Conservation (phyloP, 2,113 vertebrate genomes). For the Periophthalmus modestus region DNA sequence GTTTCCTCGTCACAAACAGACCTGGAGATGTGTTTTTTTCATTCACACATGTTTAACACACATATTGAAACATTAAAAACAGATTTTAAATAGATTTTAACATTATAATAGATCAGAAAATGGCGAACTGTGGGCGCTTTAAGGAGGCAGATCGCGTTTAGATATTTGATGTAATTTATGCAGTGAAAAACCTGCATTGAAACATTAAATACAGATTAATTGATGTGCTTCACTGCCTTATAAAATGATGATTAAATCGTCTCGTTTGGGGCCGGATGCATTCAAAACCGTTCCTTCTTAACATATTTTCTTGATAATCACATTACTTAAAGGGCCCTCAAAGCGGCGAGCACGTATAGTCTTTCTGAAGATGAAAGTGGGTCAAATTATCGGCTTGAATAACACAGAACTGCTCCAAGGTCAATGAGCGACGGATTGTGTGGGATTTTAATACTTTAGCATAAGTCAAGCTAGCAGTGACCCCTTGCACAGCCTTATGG, state of each 20-base stretch:
- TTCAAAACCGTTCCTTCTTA: background rate
- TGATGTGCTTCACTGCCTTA: background rate
- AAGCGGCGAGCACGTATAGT: background rate
- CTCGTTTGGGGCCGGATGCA: background rate
- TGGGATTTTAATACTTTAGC: constrained; percentile 11
- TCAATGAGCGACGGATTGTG: background rate
- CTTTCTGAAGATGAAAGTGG: constrained; percentile 20
- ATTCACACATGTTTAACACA: no score
- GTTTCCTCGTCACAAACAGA: no score
- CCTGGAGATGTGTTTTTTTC: no score
- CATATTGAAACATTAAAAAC: no score
- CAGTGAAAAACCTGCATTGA: background rate
- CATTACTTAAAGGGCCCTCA: background rate
- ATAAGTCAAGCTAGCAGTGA: background rate
- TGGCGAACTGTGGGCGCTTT: background rate
- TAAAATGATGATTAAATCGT: background rate
- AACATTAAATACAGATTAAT: background rate
- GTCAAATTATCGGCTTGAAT: constrained; percentile 13
- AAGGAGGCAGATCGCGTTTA: background rate
- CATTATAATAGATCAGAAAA: no score
- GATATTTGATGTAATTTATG: background rate
- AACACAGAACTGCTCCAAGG: constrained; percentile 21
- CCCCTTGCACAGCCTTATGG: background rate
- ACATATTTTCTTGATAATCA: background rate
- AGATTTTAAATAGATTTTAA: no score